Evolutionary conservation across 2,113 vertebrate species (phyloP), one percentile per base, ranked within the genome.

Genomic region (Gambusia affinis): DNA sequence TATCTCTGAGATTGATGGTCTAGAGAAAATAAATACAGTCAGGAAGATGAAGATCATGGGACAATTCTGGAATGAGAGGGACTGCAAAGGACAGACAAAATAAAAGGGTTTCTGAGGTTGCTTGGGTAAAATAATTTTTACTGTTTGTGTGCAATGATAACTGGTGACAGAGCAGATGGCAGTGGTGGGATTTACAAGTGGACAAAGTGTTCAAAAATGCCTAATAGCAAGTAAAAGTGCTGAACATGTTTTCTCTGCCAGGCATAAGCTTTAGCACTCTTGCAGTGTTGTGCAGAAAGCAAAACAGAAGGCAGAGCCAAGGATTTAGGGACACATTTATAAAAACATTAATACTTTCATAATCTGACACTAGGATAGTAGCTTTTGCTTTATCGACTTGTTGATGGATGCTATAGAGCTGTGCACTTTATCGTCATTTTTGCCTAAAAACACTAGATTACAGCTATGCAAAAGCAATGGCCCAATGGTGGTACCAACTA

Each of bases 81-180:
- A 65, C 60, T 71, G 15, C 33, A 64, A 79, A 80, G 28, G 29
- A 57, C 3, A 14, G 37, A 30, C 57, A 42, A 14, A 17, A 14
- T n/a, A 44, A 67, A 28, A 54, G 37, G 14, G 28, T 65, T 82
- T 27, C 63, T 35, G 7, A 27, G 71, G 73, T 62, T 60, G 64
- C 68, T 73, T 51, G 63, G 61, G 62, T 71, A 60, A 84, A 71
- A 74, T 37, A 70, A 15, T 76, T 83, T 29, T 10, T 12, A 8
- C 30, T 77, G 29, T 78, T 72, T 72, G 67, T 77, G 64, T 68
- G 8, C 51, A 67, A 68, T 84, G 75, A 80, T 76, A 76, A 67
- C 62, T 83, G 76, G 79, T 74, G 82, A 79, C 76, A 67, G 63
- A 88, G 64, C 82, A 87, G 90, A 92, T 90, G 87, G 82, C 4